These are phyloP conservation scores for Spodoptera exigua DNA, from an alignment of 2,888 invertebrate species.

Conservation along the genomic window DNA sequence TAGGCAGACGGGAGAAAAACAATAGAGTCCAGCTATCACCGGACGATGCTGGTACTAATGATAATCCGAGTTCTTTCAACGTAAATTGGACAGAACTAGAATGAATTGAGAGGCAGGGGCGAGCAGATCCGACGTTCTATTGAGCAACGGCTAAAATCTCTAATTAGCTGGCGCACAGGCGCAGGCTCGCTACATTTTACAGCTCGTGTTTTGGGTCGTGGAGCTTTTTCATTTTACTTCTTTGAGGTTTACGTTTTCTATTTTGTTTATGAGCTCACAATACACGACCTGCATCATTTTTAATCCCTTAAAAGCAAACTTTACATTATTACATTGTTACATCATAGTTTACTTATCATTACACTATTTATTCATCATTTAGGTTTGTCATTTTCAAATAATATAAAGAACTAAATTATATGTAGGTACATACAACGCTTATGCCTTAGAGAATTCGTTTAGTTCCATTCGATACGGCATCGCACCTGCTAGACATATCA, in stretches of 20 bases:
- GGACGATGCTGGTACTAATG: slow-evolving; percentile 3
- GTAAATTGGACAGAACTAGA: slow-evolving; percentile 33
- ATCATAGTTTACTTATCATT: too few relatives aligned
- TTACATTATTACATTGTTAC: too few relatives aligned
- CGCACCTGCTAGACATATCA: slow-evolving; percentile 16
- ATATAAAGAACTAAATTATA: too few relatives aligned
- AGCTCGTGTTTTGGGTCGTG: slow-evolving; percentile 37
- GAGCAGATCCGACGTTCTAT: slow-evolving; percentile 20
- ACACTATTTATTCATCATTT: too few relatives aligned
- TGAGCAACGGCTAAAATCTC: slow-evolving; percentile 31
- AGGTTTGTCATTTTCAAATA: too few relatives aligned
- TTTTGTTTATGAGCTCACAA: slow-evolving; percentile 31
- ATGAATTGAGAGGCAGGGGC: slow-evolving; percentile 16
- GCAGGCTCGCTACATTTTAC: slow-evolving; percentile 24
- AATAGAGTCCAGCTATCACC: slow-evolving; percentile 2
- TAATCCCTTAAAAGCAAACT: slow-evolving; percentile 10
- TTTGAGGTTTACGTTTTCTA: slow-evolving; percentile 28
- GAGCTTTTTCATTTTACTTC: slow-evolving; percentile 21
- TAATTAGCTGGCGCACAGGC: slow-evolving; percentile 48
- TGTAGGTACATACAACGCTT: too few relatives aligned
- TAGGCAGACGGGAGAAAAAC: slow-evolving; percentile 3
- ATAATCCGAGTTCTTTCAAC: slow-evolving; percentile 17
- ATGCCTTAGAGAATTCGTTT: background rate
- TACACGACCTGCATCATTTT: slow-evolving; percentile 19
- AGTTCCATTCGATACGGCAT: slow-evolving; percentile 13